A percentile compares a stretch with the other conserved stretches of the same genome.
phyloP scores from a whole-genome alignment of 2,113 vertebrate genomes.

The Antigone vipio region DNA sequence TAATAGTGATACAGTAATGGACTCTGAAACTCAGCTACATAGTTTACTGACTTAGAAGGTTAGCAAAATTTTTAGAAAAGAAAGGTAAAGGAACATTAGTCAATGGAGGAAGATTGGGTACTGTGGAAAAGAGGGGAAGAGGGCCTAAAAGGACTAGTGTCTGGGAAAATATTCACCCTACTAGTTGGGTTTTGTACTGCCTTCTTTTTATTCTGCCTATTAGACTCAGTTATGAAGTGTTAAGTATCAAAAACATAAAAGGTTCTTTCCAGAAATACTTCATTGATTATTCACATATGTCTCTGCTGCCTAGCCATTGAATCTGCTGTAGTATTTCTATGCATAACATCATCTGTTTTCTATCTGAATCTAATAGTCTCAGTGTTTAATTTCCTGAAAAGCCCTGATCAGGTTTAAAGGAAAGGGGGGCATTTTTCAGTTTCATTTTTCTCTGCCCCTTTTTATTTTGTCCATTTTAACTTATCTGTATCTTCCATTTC shows the following conservation, averaged over 20 bases:
- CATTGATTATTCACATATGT: constrained; percentile 82
- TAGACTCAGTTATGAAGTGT: constrained; percentile 83
- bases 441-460: not conserved
- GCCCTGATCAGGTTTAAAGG: constrained; percentile 74
- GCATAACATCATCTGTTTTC: constrained; percentile 81
- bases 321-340: constrained; percentile 65
- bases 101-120: not conserved
- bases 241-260: constrained; percentile 84
- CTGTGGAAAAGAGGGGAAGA: not conserved
- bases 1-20: not conserved
- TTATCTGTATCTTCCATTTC: not conserved
- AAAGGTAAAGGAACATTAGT: not conserved
- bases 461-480: constrained; percentile 48
- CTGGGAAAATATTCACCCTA: constrained; percentile 72
- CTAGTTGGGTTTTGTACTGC: constrained; percentile 54
- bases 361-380: constrained; percentile 78
- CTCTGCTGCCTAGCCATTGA: constrained; percentile 58
- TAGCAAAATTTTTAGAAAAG: not conserved
- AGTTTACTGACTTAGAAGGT: not conserved
- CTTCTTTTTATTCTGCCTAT: constrained; percentile 76
- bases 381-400: constrained; percentile 84
- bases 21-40: not conserved
- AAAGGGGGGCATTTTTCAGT: constrained; percentile 47
- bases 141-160: not conserved
- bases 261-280: constrained; percentile 78